Evolutionary conservation across 35 echinoderm and acorn worm species (phyloP).

Genomic region (Apostichopus parvimensis): DNA sequence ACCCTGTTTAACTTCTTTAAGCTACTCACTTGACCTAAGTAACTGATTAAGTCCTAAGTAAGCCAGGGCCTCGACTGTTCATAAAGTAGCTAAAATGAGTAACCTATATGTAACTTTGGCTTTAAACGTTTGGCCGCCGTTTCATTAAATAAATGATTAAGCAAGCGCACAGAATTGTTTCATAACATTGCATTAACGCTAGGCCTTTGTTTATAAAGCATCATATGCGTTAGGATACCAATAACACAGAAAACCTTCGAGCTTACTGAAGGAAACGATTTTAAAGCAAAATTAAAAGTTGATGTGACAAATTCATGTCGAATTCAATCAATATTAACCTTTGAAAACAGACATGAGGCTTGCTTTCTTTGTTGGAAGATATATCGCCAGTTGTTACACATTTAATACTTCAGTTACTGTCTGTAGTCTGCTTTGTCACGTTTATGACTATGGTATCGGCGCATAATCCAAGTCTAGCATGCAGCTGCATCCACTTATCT

Average conservation of each 20-base stretch:
- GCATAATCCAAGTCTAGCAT: too few species aligned
- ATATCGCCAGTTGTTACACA: neutral
- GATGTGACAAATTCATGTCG: neutral
- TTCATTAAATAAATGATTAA: neutral
- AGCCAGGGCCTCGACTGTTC: neutral
- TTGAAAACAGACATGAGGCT: neutral
- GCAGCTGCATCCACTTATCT: too few species aligned
- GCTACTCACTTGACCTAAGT: neutral
- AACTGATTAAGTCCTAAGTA: neutral
- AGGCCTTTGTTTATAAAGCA: neutral
- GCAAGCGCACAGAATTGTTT: neutral
- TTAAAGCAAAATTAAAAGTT: neutral
- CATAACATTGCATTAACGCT: neutral
- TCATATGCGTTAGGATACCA: neutral
- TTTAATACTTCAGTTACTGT: neutral
- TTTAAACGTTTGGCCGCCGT: neutral
- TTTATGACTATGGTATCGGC: neutral
- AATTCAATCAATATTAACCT: neutral
- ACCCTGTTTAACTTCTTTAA: too few species aligned
- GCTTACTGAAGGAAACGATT: neutral
- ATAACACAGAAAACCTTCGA: neutral
- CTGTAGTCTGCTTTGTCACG: slow-evolving; percentile 1
- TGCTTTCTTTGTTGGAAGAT: neutral
- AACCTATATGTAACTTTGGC: neutral
- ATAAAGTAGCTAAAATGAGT: neutral